A percentile compares a stretch with the other conserved stretches of the same genome.
Conservation (phyloP, 2,797 vertebrate genomes). For the Eidolon dupreanum region DNA sequence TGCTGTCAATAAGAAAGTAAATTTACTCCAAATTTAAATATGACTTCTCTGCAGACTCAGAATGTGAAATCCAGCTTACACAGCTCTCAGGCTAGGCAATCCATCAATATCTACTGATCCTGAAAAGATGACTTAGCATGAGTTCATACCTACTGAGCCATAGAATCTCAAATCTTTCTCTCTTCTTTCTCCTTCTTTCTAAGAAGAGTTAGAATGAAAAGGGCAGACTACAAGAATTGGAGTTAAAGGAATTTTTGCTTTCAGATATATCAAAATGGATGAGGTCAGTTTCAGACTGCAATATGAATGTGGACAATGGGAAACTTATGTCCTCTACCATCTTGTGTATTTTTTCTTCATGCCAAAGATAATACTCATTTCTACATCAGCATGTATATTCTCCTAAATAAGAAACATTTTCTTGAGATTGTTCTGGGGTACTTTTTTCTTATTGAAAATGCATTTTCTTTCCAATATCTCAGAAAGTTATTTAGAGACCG, state of each 20-base stretch:
- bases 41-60: background rate
- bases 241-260: background rate
- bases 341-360: background rate
- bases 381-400: background rate
- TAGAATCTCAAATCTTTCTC: background rate
- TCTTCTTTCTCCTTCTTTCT: background rate
- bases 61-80: background rate
- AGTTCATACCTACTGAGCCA: background rate
- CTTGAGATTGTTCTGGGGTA: background rate
- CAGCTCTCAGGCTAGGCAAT: background rate
- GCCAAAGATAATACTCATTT: background rate
- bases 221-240: background rate
- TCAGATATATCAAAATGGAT: background rate
- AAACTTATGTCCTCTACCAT: background rate
- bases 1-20: background rate
- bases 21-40: background rate
- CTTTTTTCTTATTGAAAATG: conserved; percentile 23
- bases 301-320: background rate
- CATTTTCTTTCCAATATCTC: conserved; percentile 60
- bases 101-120: background rate
- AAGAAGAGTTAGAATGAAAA: background rate
- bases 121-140: background rate
- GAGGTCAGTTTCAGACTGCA: background rate
- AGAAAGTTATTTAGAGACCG: conserved; percentile 64
- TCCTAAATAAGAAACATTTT: conserved; percentile 30